Percentiles rank a stretch among this genome's conserved stretches.
phyloP scores from a whole-genome alignment of 2,113 vertebrate species.

The Peromyscus leucopus region DNA sequence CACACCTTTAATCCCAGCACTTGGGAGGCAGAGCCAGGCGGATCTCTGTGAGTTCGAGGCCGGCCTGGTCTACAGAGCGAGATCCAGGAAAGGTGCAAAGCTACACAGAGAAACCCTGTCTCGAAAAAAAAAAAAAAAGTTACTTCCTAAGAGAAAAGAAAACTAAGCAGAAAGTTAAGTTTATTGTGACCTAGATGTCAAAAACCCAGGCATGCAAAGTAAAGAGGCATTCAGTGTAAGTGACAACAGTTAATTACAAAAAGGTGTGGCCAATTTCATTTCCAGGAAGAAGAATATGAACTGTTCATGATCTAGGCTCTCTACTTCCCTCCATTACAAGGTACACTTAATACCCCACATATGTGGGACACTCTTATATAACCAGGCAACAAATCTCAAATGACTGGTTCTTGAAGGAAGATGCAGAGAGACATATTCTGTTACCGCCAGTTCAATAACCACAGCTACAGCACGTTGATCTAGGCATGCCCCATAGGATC shows the following conservation, averaged over 20 bases:
- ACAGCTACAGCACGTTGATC: background rate
- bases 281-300: background rate
- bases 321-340: background rate
- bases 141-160: background rate
- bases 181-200: background rate
- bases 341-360: background rate
- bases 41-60: too few relatives aligned
- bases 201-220: background rate
- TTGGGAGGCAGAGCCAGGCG: too few relatives aligned
- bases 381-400: constrained; percentile 23
- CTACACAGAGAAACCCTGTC: too few relatives aligned
- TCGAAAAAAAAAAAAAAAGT: too few relatives aligned
- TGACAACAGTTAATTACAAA: constrained; percentile 19
- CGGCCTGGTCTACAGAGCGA: too few relatives aligned
- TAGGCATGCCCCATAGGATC: background rate
- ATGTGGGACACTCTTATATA: background rate
- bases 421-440: background rate
- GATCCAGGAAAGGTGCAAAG: too few relatives aligned
- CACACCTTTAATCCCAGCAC: too few relatives aligned
- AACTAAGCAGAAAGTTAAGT: background rate
- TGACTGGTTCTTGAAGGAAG: constrained; percentile 11
- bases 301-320: background rate
- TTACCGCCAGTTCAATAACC: background rate
- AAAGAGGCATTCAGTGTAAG: constrained; percentile 10
- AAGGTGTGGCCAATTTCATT: background rate